Evolutionary conservation across 2,113 vertebrate species (phyloP).

Genomic region (Psettodes erumei): DNA sequence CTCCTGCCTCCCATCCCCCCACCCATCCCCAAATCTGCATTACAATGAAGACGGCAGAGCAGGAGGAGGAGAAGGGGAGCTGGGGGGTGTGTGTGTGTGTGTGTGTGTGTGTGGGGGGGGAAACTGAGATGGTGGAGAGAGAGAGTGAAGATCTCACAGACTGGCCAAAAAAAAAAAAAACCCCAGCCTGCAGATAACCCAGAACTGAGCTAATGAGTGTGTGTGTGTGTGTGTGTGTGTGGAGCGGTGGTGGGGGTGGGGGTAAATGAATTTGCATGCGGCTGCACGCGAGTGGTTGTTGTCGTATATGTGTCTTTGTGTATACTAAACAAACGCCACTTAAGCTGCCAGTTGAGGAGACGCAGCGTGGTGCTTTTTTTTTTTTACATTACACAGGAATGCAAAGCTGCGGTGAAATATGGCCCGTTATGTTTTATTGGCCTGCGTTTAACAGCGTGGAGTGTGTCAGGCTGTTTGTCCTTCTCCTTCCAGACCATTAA

Average conservation of each 20-base stretch:
- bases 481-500: neutral
- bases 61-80: constrained; percentile 12
- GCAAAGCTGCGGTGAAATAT: constrained; percentile 24
- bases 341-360: constrained; percentile 32
- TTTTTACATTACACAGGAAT: constrained; percentile 8
- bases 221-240: constrained; percentile 18
- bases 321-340: constrained; percentile 49
- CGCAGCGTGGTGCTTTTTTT: constrained; percentile 4
- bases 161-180: constrained; percentile 27
- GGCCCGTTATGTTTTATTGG: constrained; percentile 36
- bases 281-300: constrained; percentile 55
- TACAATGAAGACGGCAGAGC: constrained; percentile 68
- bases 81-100: neutral
- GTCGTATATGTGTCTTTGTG: constrained; percentile 48
- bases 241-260: constrained; percentile 15
- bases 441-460: neutral
- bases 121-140: constrained; percentile 24
- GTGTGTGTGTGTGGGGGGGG: neutral
- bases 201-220: constrained; percentile 46
- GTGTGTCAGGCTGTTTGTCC: constrained; percentile 9
- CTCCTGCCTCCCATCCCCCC: constrained; percentile 51
- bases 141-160: constrained; percentile 69
- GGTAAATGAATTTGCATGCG: constrained; percentile 51
- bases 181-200: constrained; percentile 31
- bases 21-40: constrained; percentile 72